Conservation (phyloP, 2,797 vertebrate genomes). For the Tenualosa ilisha region DNA sequence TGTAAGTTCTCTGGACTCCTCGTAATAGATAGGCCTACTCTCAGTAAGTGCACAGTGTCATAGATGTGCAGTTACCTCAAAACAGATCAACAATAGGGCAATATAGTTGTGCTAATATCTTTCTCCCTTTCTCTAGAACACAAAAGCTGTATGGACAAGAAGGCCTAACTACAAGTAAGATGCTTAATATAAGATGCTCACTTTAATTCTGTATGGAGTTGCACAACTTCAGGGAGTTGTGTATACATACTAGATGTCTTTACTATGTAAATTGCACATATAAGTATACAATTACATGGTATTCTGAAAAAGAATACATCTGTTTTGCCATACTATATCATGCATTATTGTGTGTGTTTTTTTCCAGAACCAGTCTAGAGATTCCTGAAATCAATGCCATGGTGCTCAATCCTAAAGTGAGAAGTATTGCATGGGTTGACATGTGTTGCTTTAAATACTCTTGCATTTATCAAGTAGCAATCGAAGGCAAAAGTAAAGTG, state of each 20-base stretch:
- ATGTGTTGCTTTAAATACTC: neutral
- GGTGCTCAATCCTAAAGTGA: conserved; percentile 75
- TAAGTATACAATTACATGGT: neutral
- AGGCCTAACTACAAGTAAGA: conserved; percentile 83
- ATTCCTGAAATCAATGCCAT: conserved; percentile 89
- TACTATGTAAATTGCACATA: neutral
- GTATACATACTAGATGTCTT: neutral
- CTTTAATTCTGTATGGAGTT: too few relatives aligned
- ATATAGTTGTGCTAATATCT: neutral
- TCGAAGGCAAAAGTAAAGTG: neutral
- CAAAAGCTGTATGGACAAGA: conserved; percentile 79
- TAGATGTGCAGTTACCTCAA: neutral
- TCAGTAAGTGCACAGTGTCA: too few relatives aligned
- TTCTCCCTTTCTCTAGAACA: conserved; percentile 66
- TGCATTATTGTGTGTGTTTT: conserved; percentile 26
- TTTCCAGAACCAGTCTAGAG: conserved; percentile 80
- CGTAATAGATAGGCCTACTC: too few relatives aligned
- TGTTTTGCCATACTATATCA: neutral
- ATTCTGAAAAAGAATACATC: conserved; percentile 23
- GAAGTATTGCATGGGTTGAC: conserved; percentile 10
- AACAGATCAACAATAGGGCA: neutral
- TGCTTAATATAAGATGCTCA: neutral
- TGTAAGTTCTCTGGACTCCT: too few relatives aligned
- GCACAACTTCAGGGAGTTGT: neutral
- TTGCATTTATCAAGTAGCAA: neutral